phyloP scores from a whole-genome alignment of 2,113 vertebrate species.

The Epinephelus cyanopodus region DNA sequence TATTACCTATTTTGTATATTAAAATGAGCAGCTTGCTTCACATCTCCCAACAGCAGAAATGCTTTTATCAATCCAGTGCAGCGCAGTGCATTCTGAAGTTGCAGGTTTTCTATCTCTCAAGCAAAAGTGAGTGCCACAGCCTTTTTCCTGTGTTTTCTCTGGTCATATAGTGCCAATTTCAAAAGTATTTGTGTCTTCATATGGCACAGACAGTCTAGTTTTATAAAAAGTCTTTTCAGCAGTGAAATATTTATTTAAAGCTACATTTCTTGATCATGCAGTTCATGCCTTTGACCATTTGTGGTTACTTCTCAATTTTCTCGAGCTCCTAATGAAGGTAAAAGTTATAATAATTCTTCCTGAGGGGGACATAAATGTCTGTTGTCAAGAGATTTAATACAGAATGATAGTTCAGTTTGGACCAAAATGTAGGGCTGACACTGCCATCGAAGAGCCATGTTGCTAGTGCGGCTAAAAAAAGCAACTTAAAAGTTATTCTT shows the following conservation, averaged over 20 bases:
- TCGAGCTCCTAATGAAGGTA: neutral
- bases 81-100: too few relatives aligned
- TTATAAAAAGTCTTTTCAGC: too few relatives aligned
- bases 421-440: neutral
- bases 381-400: neutral
- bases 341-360: neutral
- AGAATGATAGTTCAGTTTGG: neutral
- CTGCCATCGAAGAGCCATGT: neutral
- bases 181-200: too few relatives aligned
- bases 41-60: too few relatives aligned
- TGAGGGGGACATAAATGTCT: neutral
- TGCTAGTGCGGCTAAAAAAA: neutral
- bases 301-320: neutral
- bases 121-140: too few relatives aligned
- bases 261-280: neutral
- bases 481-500: neutral
- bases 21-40: too few relatives aligned
- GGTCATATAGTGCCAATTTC: too few relatives aligned
- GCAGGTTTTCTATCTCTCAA: too few relatives aligned
- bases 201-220: too few relatives aligned
- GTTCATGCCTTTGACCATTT: neutral
- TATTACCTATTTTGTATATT: too few relatives aligned
- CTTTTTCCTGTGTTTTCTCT: too few relatives aligned
- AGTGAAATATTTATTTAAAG: neutral
- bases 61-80: too few relatives aligned